Conservation (phyloP, 1,140 invertebrate genomes). For the Scaptomyza hsui region DNA sequence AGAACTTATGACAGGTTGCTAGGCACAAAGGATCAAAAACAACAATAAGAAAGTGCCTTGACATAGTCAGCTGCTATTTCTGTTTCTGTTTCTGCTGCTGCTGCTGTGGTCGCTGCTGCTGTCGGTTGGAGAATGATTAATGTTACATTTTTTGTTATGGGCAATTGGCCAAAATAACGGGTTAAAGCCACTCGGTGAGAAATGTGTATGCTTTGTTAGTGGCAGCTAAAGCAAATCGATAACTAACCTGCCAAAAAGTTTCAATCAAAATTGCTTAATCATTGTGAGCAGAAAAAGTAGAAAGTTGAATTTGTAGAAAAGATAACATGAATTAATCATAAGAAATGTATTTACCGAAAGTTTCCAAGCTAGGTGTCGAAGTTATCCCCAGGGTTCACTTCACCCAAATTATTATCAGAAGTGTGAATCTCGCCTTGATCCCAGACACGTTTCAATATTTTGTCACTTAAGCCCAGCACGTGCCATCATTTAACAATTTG, state of each 20-base stretch:
- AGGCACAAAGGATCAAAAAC: constrained; percentile 12
- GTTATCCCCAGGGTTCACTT: background rate
- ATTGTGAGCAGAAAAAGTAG: background rate
- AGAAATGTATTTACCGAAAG: background rate
- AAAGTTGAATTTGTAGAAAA: background rate
- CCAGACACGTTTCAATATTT: constrained; percentile 19
- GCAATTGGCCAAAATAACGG: constrained; percentile 65
- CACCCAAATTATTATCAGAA: background rate
- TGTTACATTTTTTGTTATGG: constrained; percentile 60
- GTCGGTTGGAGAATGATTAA: constrained; percentile 65
- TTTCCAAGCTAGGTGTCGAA: background rate
- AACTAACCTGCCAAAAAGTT: constrained; percentile 18
- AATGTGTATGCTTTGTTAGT: constrained; percentile 31
- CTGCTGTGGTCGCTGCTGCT: constrained; percentile 39
- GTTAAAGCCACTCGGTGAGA: constrained; percentile 41
- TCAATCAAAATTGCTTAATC: constrained; percentile 33
- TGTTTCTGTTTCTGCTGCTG: constrained; percentile 35
- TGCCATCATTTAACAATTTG: constrained; percentile 53
- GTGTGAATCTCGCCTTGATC: background rate
- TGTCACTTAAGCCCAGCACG: constrained; percentile 64
- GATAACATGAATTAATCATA: constrained; percentile 2
- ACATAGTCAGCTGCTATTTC: constrained; percentile 27
- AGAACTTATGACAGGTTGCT: constrained; percentile 75
- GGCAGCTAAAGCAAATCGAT: constrained; percentile 31
- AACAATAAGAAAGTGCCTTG: constrained; percentile 28